Percentiles rank a stretch among this genome's conserved stretches.
phyloP scores from a whole-genome alignment of 2,888 invertebrate species.

The Drosophila recens region DNA sequence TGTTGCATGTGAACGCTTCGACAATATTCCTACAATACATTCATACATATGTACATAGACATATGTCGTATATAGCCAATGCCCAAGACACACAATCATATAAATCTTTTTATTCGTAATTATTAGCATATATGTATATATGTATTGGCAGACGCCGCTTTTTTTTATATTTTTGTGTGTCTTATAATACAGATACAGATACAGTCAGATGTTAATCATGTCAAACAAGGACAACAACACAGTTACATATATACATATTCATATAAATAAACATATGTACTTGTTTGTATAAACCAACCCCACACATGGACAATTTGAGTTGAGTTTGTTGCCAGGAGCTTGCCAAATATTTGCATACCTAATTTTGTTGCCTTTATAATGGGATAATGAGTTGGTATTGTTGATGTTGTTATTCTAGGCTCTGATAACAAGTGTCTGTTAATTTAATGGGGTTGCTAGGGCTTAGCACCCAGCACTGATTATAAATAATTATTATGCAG shows the following conservation, averaged over 20 bases:
- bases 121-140: conserved; percentile 37
- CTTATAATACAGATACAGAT: conserved; percentile 61
- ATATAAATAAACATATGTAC: conserved; percentile 8
- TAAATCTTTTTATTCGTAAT: conserved; percentile 34
- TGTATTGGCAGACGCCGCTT: conserved; percentile 47
- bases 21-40: not conserved
- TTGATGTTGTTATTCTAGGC: conserved; percentile 12
- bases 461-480: conserved; percentile 48
- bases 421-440: conserved; percentile 20
- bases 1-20: conserved; percentile 40
- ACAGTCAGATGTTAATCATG: conserved; percentile 40
- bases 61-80: conserved; percentile 61
- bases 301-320: conserved; percentile 17
- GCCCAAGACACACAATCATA: conserved; percentile 47
- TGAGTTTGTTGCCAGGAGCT: conserved; percentile 34
- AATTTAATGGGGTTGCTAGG: conserved; percentile 48
- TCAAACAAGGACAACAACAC: conserved; percentile 41
- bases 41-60: conserved; percentile 25
- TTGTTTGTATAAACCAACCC: conserved; percentile 23
- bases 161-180: conserved; percentile 28
- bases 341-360: conserved; percentile 60
- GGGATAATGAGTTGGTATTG: conserved; percentile 19
- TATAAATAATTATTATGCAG: conserved; percentile 50
- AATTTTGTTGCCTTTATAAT: conserved; percentile 21
- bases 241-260: conserved; percentile 3